Base-by-base conservation (phyloP, 2,888 invertebrate genomes). In the Metacarcinus magister region DNA sequence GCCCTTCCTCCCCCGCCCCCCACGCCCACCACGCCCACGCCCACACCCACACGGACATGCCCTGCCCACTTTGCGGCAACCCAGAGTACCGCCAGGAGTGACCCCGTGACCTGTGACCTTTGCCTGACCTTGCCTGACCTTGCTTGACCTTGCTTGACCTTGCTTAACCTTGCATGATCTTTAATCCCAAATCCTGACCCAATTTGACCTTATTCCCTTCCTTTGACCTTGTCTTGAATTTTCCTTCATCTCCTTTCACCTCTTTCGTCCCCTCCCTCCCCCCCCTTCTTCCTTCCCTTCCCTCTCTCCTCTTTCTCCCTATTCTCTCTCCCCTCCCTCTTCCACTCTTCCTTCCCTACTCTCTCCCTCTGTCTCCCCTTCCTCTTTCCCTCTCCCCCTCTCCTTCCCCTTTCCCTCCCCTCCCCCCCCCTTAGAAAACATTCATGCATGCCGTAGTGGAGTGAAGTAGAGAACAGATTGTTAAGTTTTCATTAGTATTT, bases 51-150 rank as follows among this genome's bases (percentile, higher is more conserved):
- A 5, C 32, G 4, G 93, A 95, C 4, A 19, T n/a, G 1, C 93
- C 95, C 5, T 93, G 95, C 19, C 95, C 95, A 7, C 32, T 82
- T 0, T 95, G 95, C 28, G 95, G 95, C 60, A 95, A 95, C 46
- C 95, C 95, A 16, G 95, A 95, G 2, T 95, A 93, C 67, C 93
- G 54, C 43, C 67, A 32, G n/a, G 93, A 93, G 54, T 32, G 32
- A 16, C 46, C 28, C 19, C 39, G 23, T 46, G 46, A 46, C 43
- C 43, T n/a, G 23, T 39, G 39, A 39, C 28, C 39, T 39, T 39
- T 39, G 39, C 39, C 28, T 92, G 48, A 46, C 32, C 44, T 48
- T 16, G 46, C n/a, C 7, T n/a, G n/a, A 67, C 67, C 67, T 67
- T 8, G n/a, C n/a, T 5, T 67, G n/a, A n/a, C 67, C n/a, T 8